Conservation (phyloP, 1,140 invertebrate species). For the Stegodyphus mimosarum region DNA sequence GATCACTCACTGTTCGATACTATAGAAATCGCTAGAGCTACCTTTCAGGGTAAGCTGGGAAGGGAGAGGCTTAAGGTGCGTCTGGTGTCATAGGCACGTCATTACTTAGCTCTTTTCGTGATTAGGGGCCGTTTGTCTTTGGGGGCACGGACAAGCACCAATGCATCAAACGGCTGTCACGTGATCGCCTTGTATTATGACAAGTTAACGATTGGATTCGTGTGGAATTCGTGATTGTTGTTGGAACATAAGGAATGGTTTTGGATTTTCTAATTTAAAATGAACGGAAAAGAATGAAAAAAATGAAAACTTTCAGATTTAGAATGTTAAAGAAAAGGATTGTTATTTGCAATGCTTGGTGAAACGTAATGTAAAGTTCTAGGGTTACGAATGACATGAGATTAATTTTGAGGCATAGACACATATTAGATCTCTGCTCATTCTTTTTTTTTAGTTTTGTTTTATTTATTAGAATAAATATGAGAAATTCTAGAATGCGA, state of each 20-base stretch:
- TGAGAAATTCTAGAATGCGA: conserved; percentile 4
- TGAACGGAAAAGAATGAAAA: neutral
- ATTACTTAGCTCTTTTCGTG: conserved; percentile 54
- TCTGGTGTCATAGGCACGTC: conserved; percentile 20
- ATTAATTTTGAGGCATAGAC: conserved; percentile 11
- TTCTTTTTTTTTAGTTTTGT: neutral
- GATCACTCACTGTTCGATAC: neutral
- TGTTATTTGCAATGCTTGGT: conserved; percentile 10
- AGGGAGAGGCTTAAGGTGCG: neutral
- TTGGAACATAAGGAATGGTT: conserved; percentile 34
- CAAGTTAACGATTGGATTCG: conserved; percentile 58
- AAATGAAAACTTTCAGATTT: conserved; percentile 14
- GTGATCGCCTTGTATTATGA: conserved; percentile 39
- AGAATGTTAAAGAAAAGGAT: conserved; percentile 21
- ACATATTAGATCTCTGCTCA: too few species aligned
- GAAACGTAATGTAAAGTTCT: neutral
- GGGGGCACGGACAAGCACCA: conserved; percentile 29
- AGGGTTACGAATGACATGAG: conserved; percentile 10
- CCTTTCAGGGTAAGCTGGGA: neutral
- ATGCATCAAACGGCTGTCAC: conserved; percentile 51
- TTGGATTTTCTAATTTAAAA: conserved; percentile 58
- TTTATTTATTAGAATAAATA: conserved; percentile 8
- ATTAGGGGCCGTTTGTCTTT: conserved; percentile 55
- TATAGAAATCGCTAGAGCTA: neutral
- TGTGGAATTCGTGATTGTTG: conserved; percentile 33